These are phyloP conservation scores for Salticus scenicus DNA, from an alignment of 2,888 invertebrate genomes.

Conservation along the genomic window DNA sequence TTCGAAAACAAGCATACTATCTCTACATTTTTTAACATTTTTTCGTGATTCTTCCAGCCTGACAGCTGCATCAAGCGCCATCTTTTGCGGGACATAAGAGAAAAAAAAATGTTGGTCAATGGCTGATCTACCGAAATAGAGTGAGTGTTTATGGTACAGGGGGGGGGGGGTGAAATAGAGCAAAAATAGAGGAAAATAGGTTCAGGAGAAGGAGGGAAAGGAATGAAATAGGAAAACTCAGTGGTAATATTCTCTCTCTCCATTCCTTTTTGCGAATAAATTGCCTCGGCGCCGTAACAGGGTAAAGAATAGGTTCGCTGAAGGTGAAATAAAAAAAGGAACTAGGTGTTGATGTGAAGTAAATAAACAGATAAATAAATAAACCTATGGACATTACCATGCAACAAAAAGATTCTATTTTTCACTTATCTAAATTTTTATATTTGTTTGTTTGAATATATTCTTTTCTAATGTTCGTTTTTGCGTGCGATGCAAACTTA, in stretches of 20 bases:
- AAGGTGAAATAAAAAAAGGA: slow-evolving; percentile 33
- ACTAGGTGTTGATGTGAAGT: slow-evolving; percentile 60
- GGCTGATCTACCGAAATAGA: slow-evolving; percentile 62
- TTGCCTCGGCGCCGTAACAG: slow-evolving; percentile 64
- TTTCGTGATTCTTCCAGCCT: too few relatives aligned
- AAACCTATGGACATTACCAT: slow-evolving; percentile 67
- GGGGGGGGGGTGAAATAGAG: slow-evolving; percentile 53
- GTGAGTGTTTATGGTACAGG: slow-evolving; percentile 31
- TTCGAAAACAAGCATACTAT: too few relatives aligned
- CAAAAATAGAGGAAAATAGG: slow-evolving; percentile 34
- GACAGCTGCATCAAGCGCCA: too few relatives aligned
- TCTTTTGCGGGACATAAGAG: slow-evolving; percentile 35
- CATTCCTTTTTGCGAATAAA: slow-evolving; percentile 61
- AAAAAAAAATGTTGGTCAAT: slow-evolving; percentile 50
- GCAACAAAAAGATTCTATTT: slow-evolving; percentile 63
- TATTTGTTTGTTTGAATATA: slow-evolving; percentile 27
- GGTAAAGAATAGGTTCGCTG: slow-evolving; percentile 62
- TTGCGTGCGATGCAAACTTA: slow-evolving; percentile 67
- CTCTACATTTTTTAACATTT: too few relatives aligned
- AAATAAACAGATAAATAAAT: slow-evolving; percentile 69
- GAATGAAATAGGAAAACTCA: slow-evolving; percentile 12
- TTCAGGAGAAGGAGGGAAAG: background rate
- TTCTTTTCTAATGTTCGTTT: slow-evolving; percentile 45
- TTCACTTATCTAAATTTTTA: slow-evolving; percentile 57
- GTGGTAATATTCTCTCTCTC: slow-evolving; percentile 66